Percentiles rank a stretch among this genome's conserved stretches.
phyloP scores from a whole-genome alignment of 2,113 vertebrate species.

The Trogon surrucura region DNA sequence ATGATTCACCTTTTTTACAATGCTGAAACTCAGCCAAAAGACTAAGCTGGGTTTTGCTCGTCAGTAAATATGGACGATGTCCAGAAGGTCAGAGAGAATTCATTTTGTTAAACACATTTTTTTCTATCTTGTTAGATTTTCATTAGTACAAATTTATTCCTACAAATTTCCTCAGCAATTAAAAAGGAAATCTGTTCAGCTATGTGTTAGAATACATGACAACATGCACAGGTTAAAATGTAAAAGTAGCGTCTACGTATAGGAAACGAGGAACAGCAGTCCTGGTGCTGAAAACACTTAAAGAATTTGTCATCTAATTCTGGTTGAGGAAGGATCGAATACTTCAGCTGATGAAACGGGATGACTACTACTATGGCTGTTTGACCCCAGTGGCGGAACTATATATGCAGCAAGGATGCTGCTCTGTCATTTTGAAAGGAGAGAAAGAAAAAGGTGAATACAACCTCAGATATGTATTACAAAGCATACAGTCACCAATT shows the following conservation, averaged over 20 bases:
- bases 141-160: not conserved
- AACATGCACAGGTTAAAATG: not conserved
- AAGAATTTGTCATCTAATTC: not conserved
- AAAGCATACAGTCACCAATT: too few relatives aligned
- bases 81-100: not conserved
- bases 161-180: not conserved
- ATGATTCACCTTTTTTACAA: not conserved
- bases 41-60: not conserved
- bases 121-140: not conserved
- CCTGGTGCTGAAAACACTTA: not conserved
- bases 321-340: not conserved
- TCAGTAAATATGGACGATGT: not conserved
- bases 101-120: not conserved
- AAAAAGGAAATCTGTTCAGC: not conserved
- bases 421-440: not conserved
- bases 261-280: not conserved
- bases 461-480: too few relatives aligned
- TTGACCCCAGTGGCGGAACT: not conserved
- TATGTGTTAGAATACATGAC: not conserved
- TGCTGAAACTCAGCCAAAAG: not conserved
- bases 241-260: not conserved
- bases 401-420: not conserved
- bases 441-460: too few relatives aligned
- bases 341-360: not conserved
- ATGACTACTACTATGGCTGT: not conserved